Evolutionary conservation across 2,797 vertebrate genomes (phyloP).

Genomic region (Xenops minutus): DNA sequence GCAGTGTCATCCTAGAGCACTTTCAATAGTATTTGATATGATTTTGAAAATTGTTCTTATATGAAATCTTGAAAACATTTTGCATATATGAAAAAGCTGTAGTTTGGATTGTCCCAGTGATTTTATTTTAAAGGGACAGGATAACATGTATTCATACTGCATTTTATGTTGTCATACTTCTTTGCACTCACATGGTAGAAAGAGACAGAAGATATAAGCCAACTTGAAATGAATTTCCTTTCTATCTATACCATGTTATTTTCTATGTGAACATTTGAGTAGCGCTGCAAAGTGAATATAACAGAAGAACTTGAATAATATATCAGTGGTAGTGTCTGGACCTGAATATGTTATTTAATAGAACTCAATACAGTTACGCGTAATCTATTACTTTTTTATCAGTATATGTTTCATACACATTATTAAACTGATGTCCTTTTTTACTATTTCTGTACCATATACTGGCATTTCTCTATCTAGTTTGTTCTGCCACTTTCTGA

Average conservation of each 20-base stretch:
- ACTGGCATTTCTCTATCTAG: neutral
- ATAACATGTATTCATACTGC: neutral
- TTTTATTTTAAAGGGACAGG: neutral
- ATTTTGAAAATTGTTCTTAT: neutral
- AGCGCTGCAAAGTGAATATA: neutral
- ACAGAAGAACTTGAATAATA: neutral
- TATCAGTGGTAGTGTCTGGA: neutral
- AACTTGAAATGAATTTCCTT: neutral
- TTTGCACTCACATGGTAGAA: neutral
- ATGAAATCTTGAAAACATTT: neutral
- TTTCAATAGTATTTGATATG: neutral
- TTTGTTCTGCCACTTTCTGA: neutral
- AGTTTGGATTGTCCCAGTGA: neutral
- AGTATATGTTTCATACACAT: neutral
- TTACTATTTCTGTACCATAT: neutral
- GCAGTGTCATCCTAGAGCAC: neutral
- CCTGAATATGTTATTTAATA: neutral
- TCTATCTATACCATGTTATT: neutral
- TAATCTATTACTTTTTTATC: neutral
- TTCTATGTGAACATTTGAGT: neutral
- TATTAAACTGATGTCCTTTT: neutral
- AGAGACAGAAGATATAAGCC: neutral
- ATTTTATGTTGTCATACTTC: neutral
- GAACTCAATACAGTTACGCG: neutral
- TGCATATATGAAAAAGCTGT: neutral